Conservation (phyloP, 1,140 invertebrate genomes). For the Bombus terrestris region DNA sequence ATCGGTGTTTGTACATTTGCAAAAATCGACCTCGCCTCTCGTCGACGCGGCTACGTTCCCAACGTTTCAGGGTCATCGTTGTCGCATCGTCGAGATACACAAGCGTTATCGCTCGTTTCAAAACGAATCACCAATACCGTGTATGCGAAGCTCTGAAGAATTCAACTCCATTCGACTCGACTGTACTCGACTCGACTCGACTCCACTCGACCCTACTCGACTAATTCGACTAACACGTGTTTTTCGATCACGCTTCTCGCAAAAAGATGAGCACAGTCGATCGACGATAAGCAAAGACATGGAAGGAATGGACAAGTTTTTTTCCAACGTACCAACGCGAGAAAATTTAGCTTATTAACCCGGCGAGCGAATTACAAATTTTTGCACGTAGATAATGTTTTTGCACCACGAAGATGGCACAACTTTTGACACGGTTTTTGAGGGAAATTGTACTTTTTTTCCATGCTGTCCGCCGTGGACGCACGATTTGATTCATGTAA, state of each 20-base stretch:
- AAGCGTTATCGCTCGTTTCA: neutral
- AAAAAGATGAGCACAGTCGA: neutral
- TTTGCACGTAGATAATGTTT: constrained; percentile 79
- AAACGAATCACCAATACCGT: neutral
- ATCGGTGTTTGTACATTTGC: neutral
- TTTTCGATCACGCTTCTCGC: neutral
- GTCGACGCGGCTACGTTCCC: neutral
- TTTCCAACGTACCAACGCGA: neutral
- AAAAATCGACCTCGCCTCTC: neutral
- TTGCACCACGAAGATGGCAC: constrained; percentile 70
- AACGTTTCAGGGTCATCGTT: neutral
- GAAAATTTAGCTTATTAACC: constrained; percentile 14
- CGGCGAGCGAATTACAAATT: constrained; percentile 55
- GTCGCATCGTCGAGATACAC: neutral
- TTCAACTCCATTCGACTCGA: no score
- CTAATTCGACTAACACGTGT: neutral
- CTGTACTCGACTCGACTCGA: no score
- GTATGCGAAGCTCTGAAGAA: no score
- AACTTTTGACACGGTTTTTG: constrained; percentile 79
- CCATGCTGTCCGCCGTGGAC: constrained; percentile 81
- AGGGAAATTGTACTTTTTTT: constrained; percentile 81
- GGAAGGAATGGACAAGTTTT: neutral
- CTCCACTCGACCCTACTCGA: no score
- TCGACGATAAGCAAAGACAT: neutral
- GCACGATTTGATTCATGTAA: constrained; percentile 81